Base-by-base conservation (phyloP, 1,140 invertebrate species). In the Trachymyrmex cornetzi region DNA sequence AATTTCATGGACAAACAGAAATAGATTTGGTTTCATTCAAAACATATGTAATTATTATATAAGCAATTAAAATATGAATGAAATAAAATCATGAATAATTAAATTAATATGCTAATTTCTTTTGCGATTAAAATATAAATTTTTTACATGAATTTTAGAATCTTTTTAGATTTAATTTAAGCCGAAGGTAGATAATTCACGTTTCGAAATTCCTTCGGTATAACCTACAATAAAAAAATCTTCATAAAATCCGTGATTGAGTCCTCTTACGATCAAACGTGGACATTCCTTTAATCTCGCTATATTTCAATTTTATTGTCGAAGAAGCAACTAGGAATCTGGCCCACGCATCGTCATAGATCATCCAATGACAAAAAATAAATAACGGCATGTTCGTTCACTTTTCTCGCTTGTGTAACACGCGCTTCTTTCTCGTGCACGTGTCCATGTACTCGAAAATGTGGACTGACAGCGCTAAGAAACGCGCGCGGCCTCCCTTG, bases 201-300 rank as follows among this genome's bases (percentile, higher is more conserved):
- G 16, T 61, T 77, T 4, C 7, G 24, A 55, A 30, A 69, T 72
- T 4, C 14, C 22, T 16, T 57, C 14, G 22, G 2, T 38, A 38
- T 38, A 30, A 34, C 0, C 3, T 57, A 27, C 38, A 6, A 53
- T 34, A 67, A 22, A 50, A 69, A 57, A 7, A 57, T 69, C 1
- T 53, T 55, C 22, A 63, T 19, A 55, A 38, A 59, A 57, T 27
- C 19, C 19, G 61, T 30, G 72, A 87, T 77, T 59, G 27, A 48
- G 2, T 82, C 11, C 11, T 50, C 7, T 19, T 19, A 11, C 22
- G 38, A 14, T 6, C 24, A 19, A 27, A 44, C 71, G 0, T 63
- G 34, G 63, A 16, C 24, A 64, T 82, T 30, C 84, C 74, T 77
- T 90, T 90, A 90, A 90, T 90, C 89, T 59, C 3, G 16, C 14